Conservation (phyloP, 1,140 invertebrate genomes). For the Pseudomyrmex cubaensis region DNA sequence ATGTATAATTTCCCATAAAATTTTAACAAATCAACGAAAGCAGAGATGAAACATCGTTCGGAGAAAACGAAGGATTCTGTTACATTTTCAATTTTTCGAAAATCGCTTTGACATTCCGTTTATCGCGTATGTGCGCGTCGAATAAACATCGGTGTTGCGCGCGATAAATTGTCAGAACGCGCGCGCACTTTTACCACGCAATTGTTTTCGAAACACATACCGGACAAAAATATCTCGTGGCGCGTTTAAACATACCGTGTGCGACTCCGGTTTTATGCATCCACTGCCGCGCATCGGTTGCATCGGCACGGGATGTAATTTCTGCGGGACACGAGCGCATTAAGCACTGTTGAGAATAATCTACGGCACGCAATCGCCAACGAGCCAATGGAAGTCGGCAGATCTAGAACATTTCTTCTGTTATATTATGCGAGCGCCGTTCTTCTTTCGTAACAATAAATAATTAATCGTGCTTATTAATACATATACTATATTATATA, state of each 20-base stretch:
- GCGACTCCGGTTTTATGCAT: constrained; percentile 27
- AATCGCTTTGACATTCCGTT: constrained; percentile 20
- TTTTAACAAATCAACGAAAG: neutral
- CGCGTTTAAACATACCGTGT: constrained; percentile 49
- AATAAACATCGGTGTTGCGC: constrained; percentile 45
- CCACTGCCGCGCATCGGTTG: constrained; percentile 30
- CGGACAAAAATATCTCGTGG: constrained; percentile 47
- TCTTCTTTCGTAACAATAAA: neutral
- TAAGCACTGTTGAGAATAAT: constrained; percentile 60
- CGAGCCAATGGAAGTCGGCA: constrained; percentile 48
- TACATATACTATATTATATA: too few relatives aligned
- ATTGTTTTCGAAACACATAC: constrained; percentile 35
- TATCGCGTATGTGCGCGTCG: neutral
- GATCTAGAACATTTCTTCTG: constrained; percentile 27
- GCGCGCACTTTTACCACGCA: constrained; percentile 42
- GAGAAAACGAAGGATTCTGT: neutral
- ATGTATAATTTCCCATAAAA: too few relatives aligned
- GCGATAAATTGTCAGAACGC: constrained; percentile 42
- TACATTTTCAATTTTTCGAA: neutral
- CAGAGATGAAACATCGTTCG: neutral
- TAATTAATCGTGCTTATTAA: constrained; percentile 20
- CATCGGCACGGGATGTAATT: constrained; percentile 46
- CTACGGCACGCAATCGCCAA: constrained; percentile 55
- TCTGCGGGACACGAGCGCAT: constrained; percentile 52
- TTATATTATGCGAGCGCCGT: constrained; percentile 15